Evolutionary conservation across 2,888 invertebrate genomes (phyloP).

Genomic region (Atrina japonica): DNA sequence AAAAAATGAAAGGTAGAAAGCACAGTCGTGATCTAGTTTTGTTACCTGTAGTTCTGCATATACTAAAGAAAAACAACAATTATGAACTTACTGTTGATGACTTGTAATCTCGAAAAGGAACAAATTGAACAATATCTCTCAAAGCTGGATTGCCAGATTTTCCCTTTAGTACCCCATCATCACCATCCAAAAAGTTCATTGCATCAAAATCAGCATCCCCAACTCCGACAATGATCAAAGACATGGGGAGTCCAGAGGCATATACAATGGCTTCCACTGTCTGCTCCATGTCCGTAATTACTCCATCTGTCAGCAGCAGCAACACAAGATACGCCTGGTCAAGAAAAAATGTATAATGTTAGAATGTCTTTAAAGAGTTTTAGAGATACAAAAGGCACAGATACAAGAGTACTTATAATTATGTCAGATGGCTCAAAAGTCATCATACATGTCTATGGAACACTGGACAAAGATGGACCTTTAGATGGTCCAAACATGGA

Average conservation of each 20-base stretch:
- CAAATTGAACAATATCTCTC: slow-evolving; percentile 80
- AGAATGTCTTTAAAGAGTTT: neutral
- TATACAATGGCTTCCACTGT: slow-evolving; percentile 76
- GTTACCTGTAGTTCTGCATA: no score
- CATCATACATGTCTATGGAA: no score
- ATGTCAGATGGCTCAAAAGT: no score
- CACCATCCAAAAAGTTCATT: slow-evolving; percentile 79
- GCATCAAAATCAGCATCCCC: slow-evolving; percentile 78
- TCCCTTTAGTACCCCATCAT: slow-evolving; percentile 75
- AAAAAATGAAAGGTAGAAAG: no score
- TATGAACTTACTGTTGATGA: slow-evolving; percentile 6
- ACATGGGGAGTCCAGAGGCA: slow-evolving; percentile 79
- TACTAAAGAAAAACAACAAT: no score
- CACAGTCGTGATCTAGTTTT: no score
- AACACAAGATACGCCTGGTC: slow-evolving; percentile 77
- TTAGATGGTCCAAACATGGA: no score
- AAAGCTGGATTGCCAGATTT: slow-evolving; percentile 69
- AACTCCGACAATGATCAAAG: slow-evolving; percentile 79
- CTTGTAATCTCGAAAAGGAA: slow-evolving; percentile 77
- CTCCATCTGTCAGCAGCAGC: slow-evolving; percentile 79
- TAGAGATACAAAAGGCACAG: no score
- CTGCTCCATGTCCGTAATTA: slow-evolving; percentile 76
- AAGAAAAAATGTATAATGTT: neutral
- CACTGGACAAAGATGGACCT: no score
- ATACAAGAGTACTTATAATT: no score